Percentiles rank a stretch among this genome's conserved stretches.
These are phyloP conservation scores for Brenthis hecate DNA, from an alignment of 2,888 invertebrate genomes.

Conservation along the genomic window DNA sequence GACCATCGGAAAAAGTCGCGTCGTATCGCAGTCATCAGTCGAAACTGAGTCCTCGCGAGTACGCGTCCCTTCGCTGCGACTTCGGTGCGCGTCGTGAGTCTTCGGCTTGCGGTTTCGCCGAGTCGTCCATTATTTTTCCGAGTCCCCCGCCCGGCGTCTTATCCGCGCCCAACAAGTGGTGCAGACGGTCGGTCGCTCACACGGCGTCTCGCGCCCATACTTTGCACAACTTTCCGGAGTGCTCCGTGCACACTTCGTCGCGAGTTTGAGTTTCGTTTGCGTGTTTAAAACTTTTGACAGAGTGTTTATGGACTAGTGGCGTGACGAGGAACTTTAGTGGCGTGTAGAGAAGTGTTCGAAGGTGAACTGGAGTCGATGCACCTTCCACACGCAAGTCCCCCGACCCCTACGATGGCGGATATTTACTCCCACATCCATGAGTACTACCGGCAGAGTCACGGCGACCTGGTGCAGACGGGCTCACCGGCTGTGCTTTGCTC, in stretches of 20 bases:
- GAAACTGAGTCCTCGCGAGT: conserved; percentile 78
- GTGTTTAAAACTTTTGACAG: conserved; percentile 58
- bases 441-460: conserved; percentile 93
- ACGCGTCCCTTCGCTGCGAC: conserved; percentile 73
- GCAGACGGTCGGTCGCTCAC: conserved; percentile 51
- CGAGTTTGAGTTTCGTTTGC: conserved; percentile 64
- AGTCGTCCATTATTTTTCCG: conserved; percentile 72
- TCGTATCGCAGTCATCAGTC: conserved; percentile 83
- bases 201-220: conserved; percentile 73
- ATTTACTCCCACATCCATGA: conserved; percentile 89
- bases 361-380: conserved; percentile 84
- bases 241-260: conserved; percentile 66
- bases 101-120: conserved; percentile 77
- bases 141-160: conserved; percentile 76
- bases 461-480: conserved; percentile 96
- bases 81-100: conserved; percentile 78
- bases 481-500: conserved; percentile 98
- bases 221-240: conserved; percentile 72
- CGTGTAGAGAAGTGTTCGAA: conserved; percentile 66
- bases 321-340: conserved; percentile 70
- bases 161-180: conserved; percentile 78
- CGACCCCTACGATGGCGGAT: conserved; percentile 86
- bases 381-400: conserved; percentile 83
- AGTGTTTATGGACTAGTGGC: conserved; percentile 66
- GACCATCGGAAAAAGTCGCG: conserved; percentile 83